phyloP scores from a whole-genome alignment of 2,113 vertebrate species.

The Pantherophis guttatus region DNA sequence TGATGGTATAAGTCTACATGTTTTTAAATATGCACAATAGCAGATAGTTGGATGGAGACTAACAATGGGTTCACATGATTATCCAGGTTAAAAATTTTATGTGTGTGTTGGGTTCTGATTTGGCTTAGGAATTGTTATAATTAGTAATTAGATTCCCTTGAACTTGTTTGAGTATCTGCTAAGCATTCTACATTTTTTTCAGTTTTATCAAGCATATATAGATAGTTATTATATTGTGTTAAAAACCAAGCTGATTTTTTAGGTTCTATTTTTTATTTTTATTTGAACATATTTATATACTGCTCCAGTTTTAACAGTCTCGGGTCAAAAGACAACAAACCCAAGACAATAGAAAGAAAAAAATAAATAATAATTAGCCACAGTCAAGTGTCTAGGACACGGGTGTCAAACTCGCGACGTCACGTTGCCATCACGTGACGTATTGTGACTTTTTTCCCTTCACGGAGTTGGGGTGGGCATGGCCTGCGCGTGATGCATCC shows the following conservation, averaged over 20 bases:
- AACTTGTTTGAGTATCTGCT: not conserved
- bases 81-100: not conserved
- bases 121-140: not conserved
- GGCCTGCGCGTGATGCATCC: no score
- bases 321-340: not conserved
- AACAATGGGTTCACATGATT: not conserved
- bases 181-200: not conserved
- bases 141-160: not conserved
- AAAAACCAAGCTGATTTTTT: not conserved
- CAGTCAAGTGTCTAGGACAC: not conserved
- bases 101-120: not conserved
- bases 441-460: no score
- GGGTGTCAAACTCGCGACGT: no score
- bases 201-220: not conserved
- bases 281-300: not conserved
- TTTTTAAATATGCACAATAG: not conserved
- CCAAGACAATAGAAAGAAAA: not conserved
- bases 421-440: no score
- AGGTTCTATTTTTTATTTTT: not conserved
- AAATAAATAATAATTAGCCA: not conserved
- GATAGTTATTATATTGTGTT: not conserved
- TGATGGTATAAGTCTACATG: constrained; percentile 18
- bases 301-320: not conserved
- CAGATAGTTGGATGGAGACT: not conserved
- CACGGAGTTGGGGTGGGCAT: no score